phyloP scores from a whole-genome alignment of 2,888 invertebrate genomes.

The Eristalis intricaria region DNA sequence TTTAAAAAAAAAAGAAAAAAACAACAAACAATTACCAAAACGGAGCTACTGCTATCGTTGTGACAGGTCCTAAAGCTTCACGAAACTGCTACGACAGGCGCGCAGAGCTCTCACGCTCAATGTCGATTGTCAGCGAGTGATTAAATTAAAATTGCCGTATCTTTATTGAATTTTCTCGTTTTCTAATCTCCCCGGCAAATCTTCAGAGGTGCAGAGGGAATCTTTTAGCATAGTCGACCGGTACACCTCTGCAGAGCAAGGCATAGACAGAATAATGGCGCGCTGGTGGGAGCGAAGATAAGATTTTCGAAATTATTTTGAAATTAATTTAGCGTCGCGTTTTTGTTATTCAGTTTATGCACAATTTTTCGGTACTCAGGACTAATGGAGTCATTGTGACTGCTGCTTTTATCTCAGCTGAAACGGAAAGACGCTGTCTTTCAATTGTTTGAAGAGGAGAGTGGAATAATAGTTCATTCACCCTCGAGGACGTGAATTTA shows the following conservation, averaged over 20 bases:
- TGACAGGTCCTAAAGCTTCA: conserved; percentile 10
- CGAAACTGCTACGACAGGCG: conserved; percentile 15
- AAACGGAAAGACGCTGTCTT: background rate
- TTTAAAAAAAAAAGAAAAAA: too few relatives aligned
- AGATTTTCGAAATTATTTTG: conserved; percentile 53
- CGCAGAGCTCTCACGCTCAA: conserved; percentile 1
- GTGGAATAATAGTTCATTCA: conserved; percentile 13
- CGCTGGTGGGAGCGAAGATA: background rate
- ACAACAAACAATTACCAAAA: conserved; percentile 16
- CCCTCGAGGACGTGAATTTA: background rate
- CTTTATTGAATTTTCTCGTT: conserved; percentile 70
- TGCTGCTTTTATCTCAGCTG: conserved; percentile 18
- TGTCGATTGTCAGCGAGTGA: conserved; percentile 61
- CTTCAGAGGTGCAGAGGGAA: conserved; percentile 1
- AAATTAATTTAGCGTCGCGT: conserved; percentile 58
- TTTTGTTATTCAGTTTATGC: conserved; percentile 44
- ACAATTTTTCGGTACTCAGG: conserved; percentile 34
- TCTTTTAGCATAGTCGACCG: background rate
- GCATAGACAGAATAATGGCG: background rate
- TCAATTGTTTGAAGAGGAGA: conserved; percentile 4
- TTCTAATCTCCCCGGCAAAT: conserved; percentile 51
- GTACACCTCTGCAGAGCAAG: background rate
- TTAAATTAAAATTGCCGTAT: conserved; percentile 71
- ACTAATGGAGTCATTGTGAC: conserved; percentile 34
- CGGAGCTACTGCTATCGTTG: conserved; percentile 9